Conservation (phyloP, 2,797 vertebrate genomes). For the Leucoraja ocellata region DNA sequence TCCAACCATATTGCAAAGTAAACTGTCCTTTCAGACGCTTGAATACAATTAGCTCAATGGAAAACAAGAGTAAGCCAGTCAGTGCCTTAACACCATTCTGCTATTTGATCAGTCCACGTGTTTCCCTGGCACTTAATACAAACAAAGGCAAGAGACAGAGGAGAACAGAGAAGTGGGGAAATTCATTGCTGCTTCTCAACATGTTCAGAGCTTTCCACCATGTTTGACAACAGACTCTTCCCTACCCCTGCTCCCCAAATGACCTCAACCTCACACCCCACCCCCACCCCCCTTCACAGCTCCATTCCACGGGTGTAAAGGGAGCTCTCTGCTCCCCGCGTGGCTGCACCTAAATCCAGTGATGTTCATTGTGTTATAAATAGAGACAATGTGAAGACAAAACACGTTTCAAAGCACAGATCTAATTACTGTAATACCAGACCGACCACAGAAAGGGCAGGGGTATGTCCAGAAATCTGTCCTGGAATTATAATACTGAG, state of each 20-base stretch:
- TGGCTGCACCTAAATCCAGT: neutral
- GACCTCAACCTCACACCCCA: too few relatives aligned
- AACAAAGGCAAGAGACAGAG: neutral
- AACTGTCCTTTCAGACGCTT: neutral
- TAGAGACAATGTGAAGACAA: neutral
- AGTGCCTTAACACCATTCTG: neutral
- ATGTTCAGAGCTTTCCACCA: neutral
- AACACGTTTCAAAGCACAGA: neutral
- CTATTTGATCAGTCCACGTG: neutral
- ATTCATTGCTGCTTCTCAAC: neutral
- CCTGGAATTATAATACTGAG: neutral
- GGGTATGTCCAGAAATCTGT: neutral
- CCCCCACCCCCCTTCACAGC: neutral
- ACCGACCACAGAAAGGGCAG: neutral
- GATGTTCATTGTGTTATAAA: neutral
- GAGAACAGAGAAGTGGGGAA: neutral
- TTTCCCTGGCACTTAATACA: neutral
- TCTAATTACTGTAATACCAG: constrained; percentile 5
- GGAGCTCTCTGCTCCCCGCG: neutral
- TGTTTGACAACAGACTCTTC: neutral
- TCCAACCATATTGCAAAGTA: neutral
- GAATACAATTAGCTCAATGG: neutral
- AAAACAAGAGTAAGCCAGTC: neutral
- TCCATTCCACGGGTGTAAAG: neutral
- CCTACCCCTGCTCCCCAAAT: too few relatives aligned